Evolutionary conservation across 2,113 vertebrate genomes (phyloP).

Genomic region (Maccullochella peelii): DNA sequence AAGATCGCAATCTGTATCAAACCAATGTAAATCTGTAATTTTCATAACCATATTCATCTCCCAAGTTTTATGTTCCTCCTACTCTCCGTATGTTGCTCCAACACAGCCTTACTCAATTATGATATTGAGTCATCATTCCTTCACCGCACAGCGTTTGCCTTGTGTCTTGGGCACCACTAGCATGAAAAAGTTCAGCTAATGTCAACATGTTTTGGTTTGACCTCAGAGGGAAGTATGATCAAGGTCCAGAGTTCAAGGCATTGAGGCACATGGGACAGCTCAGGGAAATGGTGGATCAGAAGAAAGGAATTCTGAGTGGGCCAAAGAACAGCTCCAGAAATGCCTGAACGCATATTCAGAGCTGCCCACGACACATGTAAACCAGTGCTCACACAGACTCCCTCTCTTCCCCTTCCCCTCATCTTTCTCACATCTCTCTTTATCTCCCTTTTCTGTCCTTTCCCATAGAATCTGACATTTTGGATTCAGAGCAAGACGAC

Average conservation of each 20-base stretch:
- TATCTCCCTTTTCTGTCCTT: slow-evolving; percentile 31
- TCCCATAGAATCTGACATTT: slow-evolving; percentile 48
- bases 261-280: slow-evolving; percentile 10
- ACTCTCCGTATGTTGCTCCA: slow-evolving; percentile 35
- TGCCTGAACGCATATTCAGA: slow-evolving; percentile 81
- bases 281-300: slow-evolving; percentile 27
- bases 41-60: slow-evolving; percentile 32
- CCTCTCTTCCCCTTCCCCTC: slow-evolving; percentile 62
- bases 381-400: slow-evolving; percentile 67
- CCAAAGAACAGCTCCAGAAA: slow-evolving; percentile 72
- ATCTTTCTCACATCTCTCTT: slow-evolving; percentile 58
- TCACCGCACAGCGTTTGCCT: background rate
- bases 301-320: slow-evolving; percentile 84
- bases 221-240: slow-evolving; percentile 30
- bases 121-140: slow-evolving; percentile 45
- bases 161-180: background rate
- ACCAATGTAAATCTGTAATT: slow-evolving; percentile 36
- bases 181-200: slow-evolving; percentile 19
- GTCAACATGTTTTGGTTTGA: slow-evolving; percentile 26
- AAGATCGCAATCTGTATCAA: slow-evolving; percentile 16
- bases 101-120: slow-evolving; percentile 23
- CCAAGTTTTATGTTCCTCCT: slow-evolving; percentile 40
- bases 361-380: slow-evolving; percentile 79
- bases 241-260: slow-evolving; percentile 22
- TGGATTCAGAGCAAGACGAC: slow-evolving; percentile 36